Conservation (phyloP, 2,888 invertebrate genomes). For the Synanthedon formicaeformis region DNA sequence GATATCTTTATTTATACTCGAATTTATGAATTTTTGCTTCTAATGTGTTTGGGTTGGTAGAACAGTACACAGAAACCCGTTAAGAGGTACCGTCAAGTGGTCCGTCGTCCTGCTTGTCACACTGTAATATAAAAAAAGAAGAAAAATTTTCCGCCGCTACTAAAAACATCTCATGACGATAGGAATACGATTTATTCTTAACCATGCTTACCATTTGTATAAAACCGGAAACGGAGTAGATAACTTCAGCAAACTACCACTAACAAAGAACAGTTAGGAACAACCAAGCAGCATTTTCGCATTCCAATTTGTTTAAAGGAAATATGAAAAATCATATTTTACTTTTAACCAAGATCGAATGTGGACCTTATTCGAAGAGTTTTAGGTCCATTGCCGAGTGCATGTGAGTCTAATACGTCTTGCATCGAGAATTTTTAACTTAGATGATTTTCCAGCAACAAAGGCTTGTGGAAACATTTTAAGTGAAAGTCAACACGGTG, state of each 20-base stretch:
- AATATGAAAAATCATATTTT: conserved; percentile 23
- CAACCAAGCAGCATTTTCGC: conserved; percentile 33
- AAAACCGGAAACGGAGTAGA: too few species aligned
- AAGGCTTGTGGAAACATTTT: neutral
- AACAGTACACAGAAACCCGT: too few species aligned
- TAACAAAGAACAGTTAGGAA: conserved; percentile 20
- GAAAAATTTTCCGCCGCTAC: too few species aligned
- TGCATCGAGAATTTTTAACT: neutral
- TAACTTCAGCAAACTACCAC: neutral
- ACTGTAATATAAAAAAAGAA: too few species aligned
- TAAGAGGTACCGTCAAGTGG: too few species aligned
- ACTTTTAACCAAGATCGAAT: conserved; percentile 5
- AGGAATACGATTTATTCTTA: too few species aligned
- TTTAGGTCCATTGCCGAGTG: neutral
- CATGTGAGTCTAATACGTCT: neutral
- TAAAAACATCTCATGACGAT: too few species aligned
- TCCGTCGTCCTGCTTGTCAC: too few species aligned
- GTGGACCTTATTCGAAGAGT: conserved; percentile 4
- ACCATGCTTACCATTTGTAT: too few species aligned
- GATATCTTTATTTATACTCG: too few species aligned
- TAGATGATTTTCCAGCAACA: neutral
- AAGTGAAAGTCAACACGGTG: neutral
- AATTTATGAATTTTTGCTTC: too few species aligned
- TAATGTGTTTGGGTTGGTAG: too few species aligned
- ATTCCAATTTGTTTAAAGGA: conserved; percentile 38